Conservation (phyloP, 2,797 vertebrate genomes). For the Danio tinwini region DNA sequence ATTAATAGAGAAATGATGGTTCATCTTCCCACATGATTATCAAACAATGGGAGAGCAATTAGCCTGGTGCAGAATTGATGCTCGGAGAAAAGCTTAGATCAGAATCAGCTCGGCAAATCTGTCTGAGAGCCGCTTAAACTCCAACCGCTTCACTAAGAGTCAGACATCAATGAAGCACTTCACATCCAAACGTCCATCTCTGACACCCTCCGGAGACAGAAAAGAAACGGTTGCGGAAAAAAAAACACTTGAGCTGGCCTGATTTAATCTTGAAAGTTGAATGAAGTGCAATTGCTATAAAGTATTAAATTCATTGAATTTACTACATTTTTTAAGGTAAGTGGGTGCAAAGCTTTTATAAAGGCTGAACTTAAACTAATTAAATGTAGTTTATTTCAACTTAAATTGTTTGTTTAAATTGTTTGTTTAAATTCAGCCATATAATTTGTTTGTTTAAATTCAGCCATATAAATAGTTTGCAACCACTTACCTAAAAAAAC, state of each 20-base stretch:
- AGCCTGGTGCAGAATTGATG: not conserved
- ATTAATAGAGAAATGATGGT: not conserved
- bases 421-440: too few species aligned
- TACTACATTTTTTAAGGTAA: too few species aligned
- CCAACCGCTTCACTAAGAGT: not conserved
- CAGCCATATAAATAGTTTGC: too few species aligned
- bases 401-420: too few species aligned
- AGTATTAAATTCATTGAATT: not conserved
- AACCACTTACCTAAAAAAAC: too few species aligned
- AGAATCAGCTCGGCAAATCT: constrained; percentile 19
- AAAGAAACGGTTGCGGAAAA: not conserved
- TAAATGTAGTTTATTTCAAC: too few species aligned
- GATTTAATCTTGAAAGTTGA: constrained; percentile 21
- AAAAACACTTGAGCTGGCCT: not conserved
- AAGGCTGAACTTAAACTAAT: too few species aligned
- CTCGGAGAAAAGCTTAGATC: not conserved
- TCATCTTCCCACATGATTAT: constrained; percentile 1
- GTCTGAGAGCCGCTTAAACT: not conserved
- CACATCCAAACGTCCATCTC: constrained; percentile 16
- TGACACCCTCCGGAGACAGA: not conserved
- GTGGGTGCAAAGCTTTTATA: too few species aligned
- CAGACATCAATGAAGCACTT: constrained; percentile 21
- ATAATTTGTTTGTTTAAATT: too few species aligned
- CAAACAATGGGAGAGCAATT: constrained; percentile 7
- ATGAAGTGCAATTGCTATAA: constrained; percentile 38